phyloP scores from a whole-genome alignment of 2,797 vertebrate genomes.

The Spea hammondii region DNA sequence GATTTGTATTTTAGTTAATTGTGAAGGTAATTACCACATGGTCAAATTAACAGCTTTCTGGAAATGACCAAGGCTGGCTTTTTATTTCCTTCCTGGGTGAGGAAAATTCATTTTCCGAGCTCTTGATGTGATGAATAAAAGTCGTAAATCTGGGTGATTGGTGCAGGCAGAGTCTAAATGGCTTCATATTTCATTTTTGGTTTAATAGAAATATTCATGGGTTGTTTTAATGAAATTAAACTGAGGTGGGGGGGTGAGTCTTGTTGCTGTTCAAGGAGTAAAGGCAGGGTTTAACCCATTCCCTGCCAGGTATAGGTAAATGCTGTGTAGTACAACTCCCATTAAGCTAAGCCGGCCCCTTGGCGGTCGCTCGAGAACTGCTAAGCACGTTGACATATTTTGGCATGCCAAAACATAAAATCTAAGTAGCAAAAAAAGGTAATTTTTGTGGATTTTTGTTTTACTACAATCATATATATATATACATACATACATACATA shows the following conservation, averaged over 20 bases:
- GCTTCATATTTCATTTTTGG: slow-evolving; percentile 98
- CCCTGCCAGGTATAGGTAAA: too few relatives aligned
- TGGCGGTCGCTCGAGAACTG: too few relatives aligned
- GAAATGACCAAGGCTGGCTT: slow-evolving; percentile 85
- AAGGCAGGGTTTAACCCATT: too few relatives aligned
- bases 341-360: too few relatives aligned
- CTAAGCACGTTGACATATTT: too few relatives aligned
- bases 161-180: slow-evolving; percentile 96
- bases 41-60: slow-evolving; percentile 95
- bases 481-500: too few relatives aligned
- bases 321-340: too few relatives aligned
- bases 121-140: slow-evolving; percentile 95
- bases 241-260: slow-evolving; percentile 66
- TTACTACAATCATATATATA: too few relatives aligned
- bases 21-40: slow-evolving; percentile 96
- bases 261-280: slow-evolving; percentile 64
- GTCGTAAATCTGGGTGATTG: slow-evolving; percentile 97
- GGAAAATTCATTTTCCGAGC: slow-evolving; percentile 91
- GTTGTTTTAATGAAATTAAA: slow-evolving; percentile 99
- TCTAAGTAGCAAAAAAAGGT: too few relatives aligned
- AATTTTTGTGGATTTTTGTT: too few relatives aligned
- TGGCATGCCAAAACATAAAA: too few relatives aligned
- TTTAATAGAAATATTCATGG: slow-evolving; percentile 99
- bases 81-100: slow-evolving; percentile 87
- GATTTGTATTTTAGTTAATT: slow-evolving; percentile 99